Evolutionary conservation across 2,113 vertebrate genomes (phyloP), one percentile per base, ranked within the genome.

Genomic region (Rhizomys pruinosus): DNA sequence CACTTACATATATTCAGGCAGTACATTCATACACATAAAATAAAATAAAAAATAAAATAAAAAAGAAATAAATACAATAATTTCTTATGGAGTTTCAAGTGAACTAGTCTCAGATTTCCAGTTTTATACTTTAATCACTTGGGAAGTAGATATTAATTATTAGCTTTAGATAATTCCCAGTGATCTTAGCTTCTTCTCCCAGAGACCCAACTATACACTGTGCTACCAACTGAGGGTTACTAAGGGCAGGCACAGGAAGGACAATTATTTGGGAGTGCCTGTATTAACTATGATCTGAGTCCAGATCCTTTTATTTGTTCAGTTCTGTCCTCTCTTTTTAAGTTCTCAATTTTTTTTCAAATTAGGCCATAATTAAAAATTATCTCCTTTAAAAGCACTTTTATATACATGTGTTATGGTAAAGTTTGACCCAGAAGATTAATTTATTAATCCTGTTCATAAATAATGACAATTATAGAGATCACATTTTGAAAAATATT

Each of bases 51-150:
- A 57, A 8, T 11, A 57, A 57, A 8, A 57, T 11, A 57, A 57
- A 8, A 57, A 57, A 42, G 42, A 22, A 74, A 39, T 32, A 7
- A 87, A 29, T 8, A 64, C 44, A 25, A 85, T n/a, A 29, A 4
- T 34, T 86, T 94, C 71, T 76, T 74, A 4, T 39, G 34, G 11
- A 72, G 15, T 79, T 89, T 37, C 42, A 69, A 85, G 15, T 44
- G 16, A 87, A 76, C 8, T 92, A 74, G n/a, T 20, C 57, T 52
- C 47, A 52, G 47, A 87, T 20, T 74, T 95, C 79, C 12, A 82
- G n/a, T 86, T 90, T 93, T 77, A 81, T 59, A 91, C 71, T 63
- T 91, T n/a, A 79, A 68, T 94, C 77, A 29, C 68, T 13, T 79
- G 42, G 42, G 86, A 79, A 17, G 34, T 34, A 5, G 34, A 11